phyloP scores from a whole-genome alignment of 1,140 invertebrate genomes.

The Lucilia cuprina region DNA sequence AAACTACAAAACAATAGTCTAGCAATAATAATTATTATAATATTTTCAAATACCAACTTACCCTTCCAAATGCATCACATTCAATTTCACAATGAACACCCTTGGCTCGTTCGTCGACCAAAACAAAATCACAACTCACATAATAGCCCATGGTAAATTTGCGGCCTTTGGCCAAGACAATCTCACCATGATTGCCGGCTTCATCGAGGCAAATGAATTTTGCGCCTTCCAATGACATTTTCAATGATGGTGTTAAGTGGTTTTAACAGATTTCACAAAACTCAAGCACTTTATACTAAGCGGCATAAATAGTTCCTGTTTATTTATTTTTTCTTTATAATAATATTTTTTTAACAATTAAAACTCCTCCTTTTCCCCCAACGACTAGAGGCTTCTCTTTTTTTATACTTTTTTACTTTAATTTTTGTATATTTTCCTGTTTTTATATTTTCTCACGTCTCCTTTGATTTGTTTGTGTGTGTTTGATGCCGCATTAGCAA shows the following conservation, averaged over 20 bases:
- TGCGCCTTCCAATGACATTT: constrained; percentile 48
- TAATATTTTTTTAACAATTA: too few species aligned
- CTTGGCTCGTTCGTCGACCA: constrained; percentile 44
- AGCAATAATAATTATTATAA: not conserved
- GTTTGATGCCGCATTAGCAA: not conserved
- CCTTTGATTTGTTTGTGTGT: not conserved
- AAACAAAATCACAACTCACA: constrained; percentile 47
- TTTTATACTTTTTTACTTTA: not conserved
- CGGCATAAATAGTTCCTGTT: constrained; percentile 18
- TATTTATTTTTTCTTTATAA: too few species aligned
- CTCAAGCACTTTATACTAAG: not conserved
- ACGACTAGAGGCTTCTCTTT: not conserved
- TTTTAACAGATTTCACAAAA: not conserved
- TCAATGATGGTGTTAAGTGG: not conserved
- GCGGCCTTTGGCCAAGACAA: constrained; percentile 49
- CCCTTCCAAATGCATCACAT: constrained; percentile 56
- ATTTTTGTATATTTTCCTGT: constrained; percentile 15
- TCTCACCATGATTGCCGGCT: constrained; percentile 39
- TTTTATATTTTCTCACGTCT: not conserved
- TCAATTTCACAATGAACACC: constrained; percentile 53
- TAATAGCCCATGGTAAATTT: constrained; percentile 54
- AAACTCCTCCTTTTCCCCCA: not conserved
- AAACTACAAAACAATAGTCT: not conserved
- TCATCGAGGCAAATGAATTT: constrained; percentile 49
- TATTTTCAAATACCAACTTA: constrained; percentile 43